Evolutionary conservation across 2,113 vertebrate species (phyloP).

Genomic region (Halichoeres trimaculatus): DNA sequence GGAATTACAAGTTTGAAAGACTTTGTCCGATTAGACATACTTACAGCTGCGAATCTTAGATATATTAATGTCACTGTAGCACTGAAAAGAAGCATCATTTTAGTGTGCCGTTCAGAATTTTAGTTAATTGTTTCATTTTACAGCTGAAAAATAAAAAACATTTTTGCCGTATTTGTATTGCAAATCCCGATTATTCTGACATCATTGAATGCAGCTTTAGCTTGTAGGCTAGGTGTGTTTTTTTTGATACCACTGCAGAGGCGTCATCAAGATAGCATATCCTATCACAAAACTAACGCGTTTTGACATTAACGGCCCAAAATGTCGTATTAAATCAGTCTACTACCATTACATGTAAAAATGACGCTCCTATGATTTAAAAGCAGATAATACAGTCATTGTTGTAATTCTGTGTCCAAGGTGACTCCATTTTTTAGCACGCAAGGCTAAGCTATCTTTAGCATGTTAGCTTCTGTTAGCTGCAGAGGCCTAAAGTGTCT

Average conservation of each 20-base stretch:
- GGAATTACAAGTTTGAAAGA: too few species aligned
- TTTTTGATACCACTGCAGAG: constrained; percentile 35
- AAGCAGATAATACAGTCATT: background rate
- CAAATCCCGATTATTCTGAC: background rate
- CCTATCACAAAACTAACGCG: background rate
- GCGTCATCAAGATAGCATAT: background rate
- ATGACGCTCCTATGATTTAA: background rate
- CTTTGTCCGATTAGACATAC: too few species aligned
- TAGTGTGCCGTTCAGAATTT: too few species aligned
- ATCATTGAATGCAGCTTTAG: constrained; percentile 3
- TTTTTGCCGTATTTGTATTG: too few species aligned
- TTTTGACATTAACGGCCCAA: background rate
- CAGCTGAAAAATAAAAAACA: too few species aligned
- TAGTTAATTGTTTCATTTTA: too few species aligned
- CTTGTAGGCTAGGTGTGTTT: constrained; percentile 15
- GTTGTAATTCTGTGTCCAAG: constrained; percentile 68
- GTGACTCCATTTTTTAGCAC: constrained; percentile 69
- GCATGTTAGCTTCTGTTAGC: constrained; percentile 17
- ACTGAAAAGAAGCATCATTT: too few species aligned
- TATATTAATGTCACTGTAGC: too few species aligned
- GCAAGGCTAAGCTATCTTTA: constrained; percentile 51
- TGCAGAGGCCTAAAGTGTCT: constrained; percentile 9
- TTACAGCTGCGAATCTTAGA: too few species aligned
- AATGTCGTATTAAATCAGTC: accelerated
- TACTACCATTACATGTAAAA: accelerated